Base-by-base conservation (phyloP, 2,888 invertebrate species). In the Camponotus fellah region DNA sequence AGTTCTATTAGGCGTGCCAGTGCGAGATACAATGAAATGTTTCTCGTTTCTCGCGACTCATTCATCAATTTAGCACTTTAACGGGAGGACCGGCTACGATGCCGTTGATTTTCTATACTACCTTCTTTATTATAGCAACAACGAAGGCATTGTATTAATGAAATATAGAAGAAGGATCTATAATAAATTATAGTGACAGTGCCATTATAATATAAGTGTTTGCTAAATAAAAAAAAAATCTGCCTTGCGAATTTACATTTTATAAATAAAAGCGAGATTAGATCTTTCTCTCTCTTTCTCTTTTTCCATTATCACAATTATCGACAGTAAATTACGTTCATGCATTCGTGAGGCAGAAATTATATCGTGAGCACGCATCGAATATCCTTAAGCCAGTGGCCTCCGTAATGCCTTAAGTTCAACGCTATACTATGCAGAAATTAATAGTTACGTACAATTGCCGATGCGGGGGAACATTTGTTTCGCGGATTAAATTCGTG, bases 1-100 rank as follows among this genome's bases (percentile, higher is more conserved):
- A 94, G 94, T 94, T 94, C 91, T 93, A 94, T 94, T 92, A 94
- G 92, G 89, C 91, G 84, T 84, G 85, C 85, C 80, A 85, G 84
- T 80, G 65, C 89, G 84, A 84, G 86, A 90, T 90, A 84, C 90
- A 88, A 89, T 89, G 87, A 87, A 91, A 92, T 89, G 91, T 91
- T 89, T 90, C 86, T 88, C 90, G 88, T 91, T 91, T 91, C 89
- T 26, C 87, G 87, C 90, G 89, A 92, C 93, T 92, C 93, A 92
- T 93, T 93, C 94, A 92, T 93, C 93, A 93, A 93, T 93, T 93
- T 93, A 91, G 91, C 89, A 84, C 87, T 89, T 92, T 88, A 92
- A 91, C 88, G 75, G 82, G 75, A 77, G 88, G 82, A 86, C 84
- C 83, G 84, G 77, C 81, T 58, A 60, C 75, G 75, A 46, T 37